Conservation (phyloP, 2,797 vertebrate species). For the Phyllotis vaccarum region DNA sequence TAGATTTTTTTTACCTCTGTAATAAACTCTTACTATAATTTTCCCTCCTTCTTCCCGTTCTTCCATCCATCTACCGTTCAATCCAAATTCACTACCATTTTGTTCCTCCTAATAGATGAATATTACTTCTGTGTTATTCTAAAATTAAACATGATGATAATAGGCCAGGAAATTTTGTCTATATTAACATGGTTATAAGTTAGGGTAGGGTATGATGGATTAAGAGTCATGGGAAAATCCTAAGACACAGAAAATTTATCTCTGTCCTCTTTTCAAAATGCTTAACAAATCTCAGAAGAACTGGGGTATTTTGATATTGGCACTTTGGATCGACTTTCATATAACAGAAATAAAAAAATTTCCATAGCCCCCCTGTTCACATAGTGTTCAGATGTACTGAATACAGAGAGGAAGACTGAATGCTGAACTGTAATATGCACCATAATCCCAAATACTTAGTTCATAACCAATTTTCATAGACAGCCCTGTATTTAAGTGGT, state of each 20-base stretch:
- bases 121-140: not conserved
- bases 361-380: not conserved
- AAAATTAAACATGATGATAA: not conserved
- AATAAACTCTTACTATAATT: not conserved
- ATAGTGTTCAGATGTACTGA: not conserved
- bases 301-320: not conserved
- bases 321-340: not conserved
- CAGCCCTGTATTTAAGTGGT: not conserved
- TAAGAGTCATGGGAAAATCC: not conserved
- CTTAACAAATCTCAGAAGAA: not conserved
- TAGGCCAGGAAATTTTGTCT: not conserved
- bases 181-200: not conserved
- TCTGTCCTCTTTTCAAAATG: conserved; percentile 15
- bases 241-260: not conserved
- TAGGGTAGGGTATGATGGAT: rapidly evolving
- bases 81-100: not conserved
- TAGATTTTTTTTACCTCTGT: not conserved
- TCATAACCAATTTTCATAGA: not conserved
- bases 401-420: not conserved
- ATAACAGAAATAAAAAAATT: conserved; percentile 15
- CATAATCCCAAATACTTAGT: not conserved
- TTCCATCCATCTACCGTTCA: too few relatives aligned
- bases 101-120: not conserved
- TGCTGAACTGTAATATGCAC: not conserved
- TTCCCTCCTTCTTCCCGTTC: too few relatives aligned